Evolutionary conservation across 2,888 invertebrate species (phyloP).

Genomic region (Lycaena phlaeas): DNA sequence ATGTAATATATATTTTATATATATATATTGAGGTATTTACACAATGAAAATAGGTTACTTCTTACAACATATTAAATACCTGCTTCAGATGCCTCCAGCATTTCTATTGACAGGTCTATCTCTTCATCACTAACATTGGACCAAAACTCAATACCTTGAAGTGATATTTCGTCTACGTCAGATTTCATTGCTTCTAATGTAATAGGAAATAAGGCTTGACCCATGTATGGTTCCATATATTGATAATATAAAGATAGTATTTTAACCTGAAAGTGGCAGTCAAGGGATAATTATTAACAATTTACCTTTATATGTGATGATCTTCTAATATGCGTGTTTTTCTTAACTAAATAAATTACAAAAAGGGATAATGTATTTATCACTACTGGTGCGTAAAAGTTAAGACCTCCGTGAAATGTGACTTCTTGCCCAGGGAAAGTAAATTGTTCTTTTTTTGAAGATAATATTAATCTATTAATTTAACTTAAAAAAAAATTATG

Average conservation of each 20-base stretch:
- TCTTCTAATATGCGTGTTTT: too few species aligned
- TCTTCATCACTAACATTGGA: conserved; percentile 99
- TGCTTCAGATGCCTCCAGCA: conserved; percentile 93
- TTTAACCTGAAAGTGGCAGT: conserved; percentile 79
- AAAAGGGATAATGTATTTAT: too few species aligned
- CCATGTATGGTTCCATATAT: conserved; percentile 99
- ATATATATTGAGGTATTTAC: conserved; percentile 2
- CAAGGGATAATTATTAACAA: neutral
- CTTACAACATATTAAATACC: conserved; percentile 40
- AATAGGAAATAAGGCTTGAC: conserved; percentile 96
- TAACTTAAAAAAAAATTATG: too few species aligned
- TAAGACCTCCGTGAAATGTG: too few species aligned
- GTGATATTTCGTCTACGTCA: conserved; percentile 93
- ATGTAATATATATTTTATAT: conserved; percentile 12
- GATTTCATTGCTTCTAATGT: conserved; percentile 99
- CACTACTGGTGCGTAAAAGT: too few species aligned
- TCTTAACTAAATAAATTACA: too few species aligned
- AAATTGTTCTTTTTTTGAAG: too few species aligned
- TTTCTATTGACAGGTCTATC: conserved; percentile 94
- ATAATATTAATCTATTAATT: too few species aligned
- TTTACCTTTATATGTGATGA: too few species aligned
- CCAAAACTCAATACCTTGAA: conserved; percentile 99
- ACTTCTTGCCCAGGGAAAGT: too few species aligned
- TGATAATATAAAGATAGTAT: conserved; percentile 99
- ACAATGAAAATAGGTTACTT: conserved; percentile 1